Conservation (phyloP, 2,797 vertebrate genomes). For the Erethizon dorsatum region DNA sequence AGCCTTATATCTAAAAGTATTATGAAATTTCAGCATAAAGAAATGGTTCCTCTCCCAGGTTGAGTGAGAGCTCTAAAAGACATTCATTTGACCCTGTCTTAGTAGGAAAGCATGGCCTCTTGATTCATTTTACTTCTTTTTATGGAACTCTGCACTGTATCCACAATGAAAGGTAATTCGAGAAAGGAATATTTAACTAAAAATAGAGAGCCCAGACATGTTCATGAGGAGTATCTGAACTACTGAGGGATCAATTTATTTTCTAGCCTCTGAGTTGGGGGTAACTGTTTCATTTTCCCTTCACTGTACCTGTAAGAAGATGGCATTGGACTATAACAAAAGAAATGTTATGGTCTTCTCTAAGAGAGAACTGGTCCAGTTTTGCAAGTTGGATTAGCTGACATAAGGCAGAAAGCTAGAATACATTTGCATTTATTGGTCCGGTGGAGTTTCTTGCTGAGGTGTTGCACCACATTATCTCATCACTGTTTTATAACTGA, state of each 20-base stretch:
- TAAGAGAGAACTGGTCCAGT: slow-evolving; percentile 55
- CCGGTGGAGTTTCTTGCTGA: slow-evolving; percentile 72
- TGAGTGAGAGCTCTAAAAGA: neutral
- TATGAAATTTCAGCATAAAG: slow-evolving; percentile 18
- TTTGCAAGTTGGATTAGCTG: slow-evolving; percentile 64
- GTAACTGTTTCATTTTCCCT: neutral
- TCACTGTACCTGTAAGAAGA: neutral
- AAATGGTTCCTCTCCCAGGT: neutral
- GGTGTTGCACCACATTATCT: slow-evolving; percentile 77
- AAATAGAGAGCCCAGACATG: neutral
- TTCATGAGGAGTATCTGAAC: neutral
- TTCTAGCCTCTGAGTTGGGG: slow-evolving; percentile 36
- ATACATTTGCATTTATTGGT: slow-evolving; percentile 83
- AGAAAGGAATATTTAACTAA: neutral
- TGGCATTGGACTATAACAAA: neutral
- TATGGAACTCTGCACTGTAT: neutral
- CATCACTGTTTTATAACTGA: slow-evolving; percentile 76
- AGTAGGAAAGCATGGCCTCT: neutral
- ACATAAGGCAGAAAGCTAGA: slow-evolving; percentile 72
- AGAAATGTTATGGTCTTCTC: slow-evolving; percentile 65
- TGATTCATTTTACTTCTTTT: slow-evolving; percentile 35
- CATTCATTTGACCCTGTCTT: neutral
- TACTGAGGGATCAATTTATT: neutral
- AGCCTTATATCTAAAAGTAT: neutral
- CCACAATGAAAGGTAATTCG: neutral